Conservation (phyloP, 2,888 invertebrate species). For the Clusia tigrina region DNA sequence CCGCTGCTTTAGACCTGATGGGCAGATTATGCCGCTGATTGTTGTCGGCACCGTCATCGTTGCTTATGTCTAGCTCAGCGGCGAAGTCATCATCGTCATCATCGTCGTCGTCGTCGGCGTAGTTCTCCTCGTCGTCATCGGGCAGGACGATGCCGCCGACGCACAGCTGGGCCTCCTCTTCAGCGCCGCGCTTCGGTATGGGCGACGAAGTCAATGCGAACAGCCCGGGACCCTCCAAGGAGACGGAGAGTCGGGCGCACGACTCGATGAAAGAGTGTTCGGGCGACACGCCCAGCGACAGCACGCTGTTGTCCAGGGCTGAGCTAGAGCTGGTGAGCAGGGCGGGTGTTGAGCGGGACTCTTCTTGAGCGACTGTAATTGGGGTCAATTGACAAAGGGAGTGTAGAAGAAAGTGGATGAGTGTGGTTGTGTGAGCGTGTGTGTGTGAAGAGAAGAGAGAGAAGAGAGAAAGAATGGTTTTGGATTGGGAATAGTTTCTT, state of each 20-base stretch:
- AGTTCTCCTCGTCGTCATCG: conserved; percentile 47
- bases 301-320: conserved; percentile 67
- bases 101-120: conserved; percentile 37
- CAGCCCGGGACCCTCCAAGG: conserved; percentile 82
- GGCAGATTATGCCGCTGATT: conserved; percentile 31
- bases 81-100: conserved; percentile 44
- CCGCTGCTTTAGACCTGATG: neutral
- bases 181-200: conserved; percentile 64
- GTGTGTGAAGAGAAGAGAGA: neutral
- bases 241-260: conserved; percentile 86
- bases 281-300: conserved; percentile 82
- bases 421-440: neutral
- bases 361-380: conserved; percentile 81
- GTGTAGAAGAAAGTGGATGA: neutral
- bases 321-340: conserved; percentile 76
- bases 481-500: neutral
- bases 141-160: conserved; percentile 33
- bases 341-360: conserved; percentile 89
- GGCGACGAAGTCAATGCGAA: conserved; percentile 73
- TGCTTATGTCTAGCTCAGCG: conserved; percentile 39
- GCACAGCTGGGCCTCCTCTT: conserved; percentile 25
- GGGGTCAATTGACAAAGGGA: neutral
- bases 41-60: conserved; percentile 48
- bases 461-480: neutral
- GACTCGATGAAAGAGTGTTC: conserved; percentile 87